Evolutionary conservation across 2,113 vertebrate genomes (phyloP).

Genomic region (Dipodomys stephensi): DNA sequence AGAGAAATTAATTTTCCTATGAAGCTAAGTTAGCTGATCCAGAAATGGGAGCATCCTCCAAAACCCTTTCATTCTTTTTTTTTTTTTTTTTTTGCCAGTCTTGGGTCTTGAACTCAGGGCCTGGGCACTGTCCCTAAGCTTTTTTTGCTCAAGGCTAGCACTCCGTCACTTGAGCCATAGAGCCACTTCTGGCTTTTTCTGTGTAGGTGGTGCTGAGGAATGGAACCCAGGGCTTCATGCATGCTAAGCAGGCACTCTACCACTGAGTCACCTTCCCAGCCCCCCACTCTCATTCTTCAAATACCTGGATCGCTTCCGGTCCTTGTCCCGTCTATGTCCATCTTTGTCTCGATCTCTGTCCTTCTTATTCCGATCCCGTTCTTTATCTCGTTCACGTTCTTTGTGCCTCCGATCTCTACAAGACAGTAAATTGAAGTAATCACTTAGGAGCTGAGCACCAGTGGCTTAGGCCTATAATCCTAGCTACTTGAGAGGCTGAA

Average conservation of each 20-base stretch:
- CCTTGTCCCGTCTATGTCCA: conserved; percentile 93
- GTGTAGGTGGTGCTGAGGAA: too few species aligned
- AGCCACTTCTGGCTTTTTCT: too few species aligned
- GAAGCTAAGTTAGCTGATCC: background rate
- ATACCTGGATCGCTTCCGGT: conserved; percentile 92
- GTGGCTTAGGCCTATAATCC: too few species aligned
- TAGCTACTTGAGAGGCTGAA: too few species aligned
- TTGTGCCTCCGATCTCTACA: conserved; percentile 94
- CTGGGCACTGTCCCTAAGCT: too few species aligned
- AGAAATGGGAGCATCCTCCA: background rate
- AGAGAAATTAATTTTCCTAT: background rate
- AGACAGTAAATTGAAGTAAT: conserved; percentile 38
- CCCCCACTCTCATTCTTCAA: rapidly evolving
- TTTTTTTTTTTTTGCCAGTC: too few species aligned
- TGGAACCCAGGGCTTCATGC: too few species aligned
- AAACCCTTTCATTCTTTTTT: background rate
- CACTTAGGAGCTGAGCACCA: background rate
- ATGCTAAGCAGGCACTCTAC: too few species aligned
- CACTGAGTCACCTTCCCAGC: too few species aligned
- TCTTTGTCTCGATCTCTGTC: conserved; percentile 94
- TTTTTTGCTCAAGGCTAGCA: too few species aligned
- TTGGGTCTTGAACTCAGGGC: too few species aligned
- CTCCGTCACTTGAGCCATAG: too few species aligned
- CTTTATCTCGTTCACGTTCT: conserved; percentile 91
- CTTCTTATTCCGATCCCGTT: conserved; percentile 92